These are phyloP conservation scores for Pediacus dermestoides DNA, from an alignment of 2,888 invertebrate species.

Conservation along the genomic window DNA sequence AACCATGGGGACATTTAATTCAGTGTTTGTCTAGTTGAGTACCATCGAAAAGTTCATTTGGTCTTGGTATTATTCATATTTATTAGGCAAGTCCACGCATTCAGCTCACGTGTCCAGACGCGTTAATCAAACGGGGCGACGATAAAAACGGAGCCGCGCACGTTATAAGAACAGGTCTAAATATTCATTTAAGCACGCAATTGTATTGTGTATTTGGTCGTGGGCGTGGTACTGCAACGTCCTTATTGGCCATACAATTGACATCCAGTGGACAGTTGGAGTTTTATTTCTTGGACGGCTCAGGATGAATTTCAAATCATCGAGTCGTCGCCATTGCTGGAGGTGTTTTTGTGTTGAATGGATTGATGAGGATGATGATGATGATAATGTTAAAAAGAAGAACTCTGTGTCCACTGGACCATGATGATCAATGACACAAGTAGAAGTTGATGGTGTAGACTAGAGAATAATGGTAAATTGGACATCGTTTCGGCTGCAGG, in stretches of 20 bases:
- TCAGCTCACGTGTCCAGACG: conserved; percentile 26
- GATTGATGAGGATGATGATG: too few relatives aligned
- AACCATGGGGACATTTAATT: too few relatives aligned
- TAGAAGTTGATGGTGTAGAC: too few relatives aligned
- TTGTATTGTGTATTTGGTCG: conserved; percentile 38
- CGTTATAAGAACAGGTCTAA: conserved; percentile 26
- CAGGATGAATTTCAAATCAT: conserved; percentile 38
- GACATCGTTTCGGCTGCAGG: too few relatives aligned
- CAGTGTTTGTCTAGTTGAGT: too few relatives aligned
- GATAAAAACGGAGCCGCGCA: conserved; percentile 22
- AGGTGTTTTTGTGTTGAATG: conserved; percentile 26
- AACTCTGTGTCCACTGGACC: conserved; percentile 14
- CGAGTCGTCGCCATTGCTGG: conserved; percentile 36
- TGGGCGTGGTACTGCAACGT: conserved; percentile 34
- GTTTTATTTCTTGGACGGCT: conserved; percentile 39
- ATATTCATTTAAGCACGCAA: conserved; percentile 33
- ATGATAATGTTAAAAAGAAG: too few relatives aligned
- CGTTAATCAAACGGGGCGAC: conserved; percentile 23
- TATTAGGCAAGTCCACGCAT: too few relatives aligned
- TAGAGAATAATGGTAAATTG: too few relatives aligned
- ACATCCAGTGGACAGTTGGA: conserved; percentile 20
- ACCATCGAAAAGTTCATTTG: too few relatives aligned
- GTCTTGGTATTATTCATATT: too few relatives aligned
- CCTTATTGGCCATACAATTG: conserved; percentile 41
- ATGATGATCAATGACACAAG: conserved; percentile 21